Evolutionary conservation across 2,888 invertebrate genomes (phyloP), one percentile per base, ranked within the genome.

Genomic region (Phyllotreta striolata): DNA sequence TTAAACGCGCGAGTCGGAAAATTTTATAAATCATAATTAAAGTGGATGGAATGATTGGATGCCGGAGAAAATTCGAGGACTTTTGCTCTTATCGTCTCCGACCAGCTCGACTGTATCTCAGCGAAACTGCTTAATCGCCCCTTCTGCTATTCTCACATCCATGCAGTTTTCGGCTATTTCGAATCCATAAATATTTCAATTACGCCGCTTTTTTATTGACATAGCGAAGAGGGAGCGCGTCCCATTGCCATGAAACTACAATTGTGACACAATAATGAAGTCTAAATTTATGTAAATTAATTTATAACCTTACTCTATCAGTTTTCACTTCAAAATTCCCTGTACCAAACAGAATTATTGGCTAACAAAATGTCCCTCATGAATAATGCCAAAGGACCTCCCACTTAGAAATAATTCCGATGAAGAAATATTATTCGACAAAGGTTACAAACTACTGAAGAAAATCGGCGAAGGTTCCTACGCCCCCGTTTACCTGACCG

Each of bases 381-480:
- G 49, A 60, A 62, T 40, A 35, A 77, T 77, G 77, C 72, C 75
- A 83, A 83, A 79, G 66, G 72, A 73, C 56, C 44, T 72, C 47
- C 70, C 72, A 34, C 83, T 12, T 52, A 52, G 13, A 52, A 79
- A 84, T 41, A 79, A 83, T 61, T 89, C 89, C 52, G 89, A 90
- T 80, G 87, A 88, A 77, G 79, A 83, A 61, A 87, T 87, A 43
- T 80, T 90, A 52, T 81, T 83, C 51, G 80, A 84, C 49, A 84
- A 88, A 54, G 90, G 90, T 13, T 90, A 90, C 77, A 85, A 83
- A 72, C 82, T 90, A 55, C 76, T 86, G 44, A 87, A 85, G 74
- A 86, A 88, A 79, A 79, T 91, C 14, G 91, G 91, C 46, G 90
- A 91, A 81, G 91, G 91, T 44, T 89, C 90, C 2, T 91, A 91